Base-by-base conservation (phyloP, 2,888 invertebrate species). In the Vesta saturnalis region DNA sequence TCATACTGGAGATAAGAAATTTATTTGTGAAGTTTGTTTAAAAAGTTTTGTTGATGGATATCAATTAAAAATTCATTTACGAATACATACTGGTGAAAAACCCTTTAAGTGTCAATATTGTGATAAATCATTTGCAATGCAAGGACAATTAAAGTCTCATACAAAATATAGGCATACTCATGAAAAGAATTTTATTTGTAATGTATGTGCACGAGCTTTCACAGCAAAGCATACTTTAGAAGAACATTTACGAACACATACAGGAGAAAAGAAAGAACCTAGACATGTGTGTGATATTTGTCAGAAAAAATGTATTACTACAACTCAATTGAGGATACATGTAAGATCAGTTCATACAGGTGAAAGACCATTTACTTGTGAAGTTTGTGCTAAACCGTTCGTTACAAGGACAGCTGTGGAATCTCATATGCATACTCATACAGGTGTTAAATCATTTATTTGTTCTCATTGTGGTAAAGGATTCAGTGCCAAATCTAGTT, bases 141-240 rank as follows among this genome's bases (percentile, higher is more conserved):
- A 69, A 12, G 69, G 72, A 1, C 71, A 72, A 49, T 35, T 72
- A 47, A 71, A 72, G 56, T 71, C 72, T 1, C 72, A 72, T 18
- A 19, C 69, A n/a, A 71, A 72, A 49, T 72, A 72, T 22, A 71
- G 64, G 43, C 72, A 72, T 58, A 72, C 72, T 0, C 59, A 69
- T 49, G 66, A 68, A 49, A 72, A 72, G 47, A 66, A 70, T 35
- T 70, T 59, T 21, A 62, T 72, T 64, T 72, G 72, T 21, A 70
- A 70, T 18, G 64, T 72, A 14, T 72, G 72, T 60, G 72, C 69
- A 1, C 18, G 71, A 57, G 70, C 71, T 3, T 72, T 72, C 57
- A 69, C 70, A 12, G 70, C 70, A n/a, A 72, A 71, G 55, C 58
- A 72, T 16, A 72, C 70, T 0, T 61, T 72, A n/a, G 67, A 72